Percentiles rank a stretch among this genome's conserved stretches.
phyloP scores from a whole-genome alignment of 2,113 vertebrate genomes.

The Marcusenius ussheri region DNA sequence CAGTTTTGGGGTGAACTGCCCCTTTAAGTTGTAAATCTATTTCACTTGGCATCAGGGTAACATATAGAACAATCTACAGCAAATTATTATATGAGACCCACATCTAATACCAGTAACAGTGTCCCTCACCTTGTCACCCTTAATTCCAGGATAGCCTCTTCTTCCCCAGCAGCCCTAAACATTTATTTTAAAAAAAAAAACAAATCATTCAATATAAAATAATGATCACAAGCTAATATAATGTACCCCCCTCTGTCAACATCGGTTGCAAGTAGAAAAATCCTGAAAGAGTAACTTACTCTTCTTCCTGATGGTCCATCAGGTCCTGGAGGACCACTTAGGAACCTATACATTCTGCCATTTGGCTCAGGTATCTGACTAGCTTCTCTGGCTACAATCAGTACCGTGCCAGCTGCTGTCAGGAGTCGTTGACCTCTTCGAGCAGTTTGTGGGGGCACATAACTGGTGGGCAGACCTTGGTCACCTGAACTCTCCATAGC shows the following conservation, averaged over 20 bases:
- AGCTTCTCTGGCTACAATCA: neutral
- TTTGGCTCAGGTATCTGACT: neutral
- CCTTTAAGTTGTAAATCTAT: neutral
- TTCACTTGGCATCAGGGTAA: neutral
- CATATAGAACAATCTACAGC: neutral
- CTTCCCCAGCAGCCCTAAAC: slow-evolving; percentile 65
- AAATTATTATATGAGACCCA: neutral
- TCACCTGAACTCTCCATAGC: neutral
- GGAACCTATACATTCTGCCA: slow-evolving; percentile 27
- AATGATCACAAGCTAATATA: neutral
- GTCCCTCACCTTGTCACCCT: slow-evolving; percentile 69
- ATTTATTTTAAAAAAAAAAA: neutral
- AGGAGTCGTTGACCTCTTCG: neutral
- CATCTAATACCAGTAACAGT: neutral
- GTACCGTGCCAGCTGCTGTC: neutral
- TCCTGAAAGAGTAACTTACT: slow-evolving; percentile 49
- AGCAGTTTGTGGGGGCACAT: neutral
- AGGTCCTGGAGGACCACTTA: slow-evolving; percentile 49
- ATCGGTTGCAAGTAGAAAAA: neutral
- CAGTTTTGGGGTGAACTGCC: neutral
- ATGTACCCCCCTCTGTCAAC: neutral
- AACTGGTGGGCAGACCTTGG: neutral
- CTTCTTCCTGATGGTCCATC: slow-evolving; percentile 53
- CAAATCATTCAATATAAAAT: neutral
- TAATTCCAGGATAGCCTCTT: slow-evolving; percentile 61